Base-by-base conservation (phyloP, 2,888 invertebrate genomes). In the Pandemis cinnamomeana region DNA sequence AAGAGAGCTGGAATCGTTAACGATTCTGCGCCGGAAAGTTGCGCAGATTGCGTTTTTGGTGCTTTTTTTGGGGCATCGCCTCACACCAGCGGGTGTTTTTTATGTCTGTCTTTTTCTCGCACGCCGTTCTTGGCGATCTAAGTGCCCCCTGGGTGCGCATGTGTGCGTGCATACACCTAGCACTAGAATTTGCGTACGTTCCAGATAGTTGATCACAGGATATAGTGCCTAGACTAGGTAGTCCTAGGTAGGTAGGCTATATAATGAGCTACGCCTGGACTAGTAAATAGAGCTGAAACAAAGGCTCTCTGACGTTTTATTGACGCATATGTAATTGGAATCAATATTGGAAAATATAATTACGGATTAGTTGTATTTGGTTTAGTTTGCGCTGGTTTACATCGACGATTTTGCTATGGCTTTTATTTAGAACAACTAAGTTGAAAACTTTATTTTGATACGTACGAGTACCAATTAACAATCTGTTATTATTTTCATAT, bases 21-120 rank as follows among this genome's bases (percentile, higher is more conserved):
- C 94, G 94, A 94, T 94, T 94, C 93, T 94, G 94, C 94, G 94
- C 94, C 91, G 94, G 93, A 90, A 94, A 94, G 94, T 94, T 94
- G 94, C 94, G 94, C 94, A 94, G 94, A 93, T 93, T 92, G 91
- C 91, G 94, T 94, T 94, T 94, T 94, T 94, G 94, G 94, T 93
- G 93, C 92, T 94, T 94, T 94, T 94, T 94, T 94, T 94, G 93
- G 93, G 94, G 93, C 91, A 92, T 83, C 90, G 83, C 93, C 93
- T 93, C 93, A 92, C 89, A 92, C 93, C 93, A 91, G 82, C 86
- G 93, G 91, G 92, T 85, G 93, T 88, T 93, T 93, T 93, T 94
- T 92, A 89, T 89, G 87, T 84, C 92, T 92, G 87, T 94, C 93
- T 93, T 93, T 91, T 90, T 93, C 93, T 91, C 84, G 87, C 93